Evolutionary conservation across 1,140 invertebrate genomes (phyloP), one percentile per base, ranked within the genome.

Genomic region (Drosophila persimilis): DNA sequence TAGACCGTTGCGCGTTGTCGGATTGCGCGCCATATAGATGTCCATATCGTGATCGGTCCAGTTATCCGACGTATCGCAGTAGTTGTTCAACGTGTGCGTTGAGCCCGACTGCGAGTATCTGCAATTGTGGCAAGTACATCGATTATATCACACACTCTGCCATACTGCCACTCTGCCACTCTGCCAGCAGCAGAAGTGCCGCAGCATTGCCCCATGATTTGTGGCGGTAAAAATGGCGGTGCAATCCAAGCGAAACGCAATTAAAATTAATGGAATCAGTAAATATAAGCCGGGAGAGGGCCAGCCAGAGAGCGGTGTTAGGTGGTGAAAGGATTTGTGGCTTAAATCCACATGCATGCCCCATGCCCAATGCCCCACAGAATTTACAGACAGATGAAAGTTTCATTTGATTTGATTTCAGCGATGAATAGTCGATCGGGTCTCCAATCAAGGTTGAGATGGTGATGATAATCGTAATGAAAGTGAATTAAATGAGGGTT

Each of bases 11-110:
- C 96, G 94, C 45, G 96, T 95, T 13, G 96, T 97, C 55, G 96
- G 95, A 92, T 98, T 98, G 80, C 97, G 94, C 56, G 97, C 95
- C 94, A 97, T 97, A 92, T 98, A 98, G 80, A 98, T 97, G 76
- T 98, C 97, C 95, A 98, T 97, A 90, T 98, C 97, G 90, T 98
- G 97, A 91, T 98, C 97, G 54, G 97, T 98, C 97, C 97, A 98
- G 90, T 97, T 97, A 90, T 97, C 96, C 43, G 95, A 95, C 81
- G 95, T 97, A 85, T 97, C 97, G 89, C 95, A 95, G 90, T 96
- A 97, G 92, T 96, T 95, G 76, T 96, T 96, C 47, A 97, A 92
- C 6, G 96, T 97, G 78, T 96, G 95, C 45, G 95, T 95, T 15
- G 95, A 95, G 51, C 95, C 95, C 44, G 94, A 94, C 17, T 93